Base-by-base conservation (phyloP, 2,797 vertebrate genomes). In the Lateolabrax maculatus region DNA sequence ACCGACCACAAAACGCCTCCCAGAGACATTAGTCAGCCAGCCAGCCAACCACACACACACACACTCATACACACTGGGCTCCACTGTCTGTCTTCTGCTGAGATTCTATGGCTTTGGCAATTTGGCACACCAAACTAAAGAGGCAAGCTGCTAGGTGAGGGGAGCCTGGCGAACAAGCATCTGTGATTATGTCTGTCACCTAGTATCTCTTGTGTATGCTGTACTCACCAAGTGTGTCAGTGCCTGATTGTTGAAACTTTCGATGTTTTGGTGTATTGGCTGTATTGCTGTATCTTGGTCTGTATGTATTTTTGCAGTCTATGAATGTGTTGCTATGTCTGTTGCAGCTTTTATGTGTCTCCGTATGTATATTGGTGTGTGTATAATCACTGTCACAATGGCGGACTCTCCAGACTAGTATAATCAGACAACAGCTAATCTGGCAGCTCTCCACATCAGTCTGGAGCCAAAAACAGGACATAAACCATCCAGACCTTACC, bases 91-190 rank as follows among this genome's bases (percentile, higher is more conserved):
- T 85, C 81, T 81, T 90, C 87, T 87, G 79, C 71, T 85, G 81
- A 88, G 90, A 90, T 85, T 91, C 79, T 87, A 90, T 86, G 89
- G 89, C 83, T 90, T 90, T 85, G 88, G 90, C 80, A 84, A 93
- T 89, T 91, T 93, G 90, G 92, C 92, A 90, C 80, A 87, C 71
- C 72, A 65, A 88, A 87, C 87, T 83, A 88, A 89, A 88, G 82
- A 86, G 89, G 67, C 87, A 93, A 92, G 92, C 91, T 93, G 94
- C 90, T 93, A 90, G 90, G 89, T 91, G 87, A 93, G 82, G 84
- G 87, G 64, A 90, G 87, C 71, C 84, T 88, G 85, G 87, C 72
- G 65, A 91, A 94, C 85, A 88, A 89, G 90, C 91, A 91, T 93
- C 90, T 93, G 90, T 88, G 90, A 86, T 85, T 85, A 55, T 92